A percentile compares a stretch with the other conserved stretches of the same genome.
These are phyloP conservation scores for Micoletzkya japonica DNA, from an alignment of 2,888 invertebrate species.

Conservation along the genomic window DNA sequence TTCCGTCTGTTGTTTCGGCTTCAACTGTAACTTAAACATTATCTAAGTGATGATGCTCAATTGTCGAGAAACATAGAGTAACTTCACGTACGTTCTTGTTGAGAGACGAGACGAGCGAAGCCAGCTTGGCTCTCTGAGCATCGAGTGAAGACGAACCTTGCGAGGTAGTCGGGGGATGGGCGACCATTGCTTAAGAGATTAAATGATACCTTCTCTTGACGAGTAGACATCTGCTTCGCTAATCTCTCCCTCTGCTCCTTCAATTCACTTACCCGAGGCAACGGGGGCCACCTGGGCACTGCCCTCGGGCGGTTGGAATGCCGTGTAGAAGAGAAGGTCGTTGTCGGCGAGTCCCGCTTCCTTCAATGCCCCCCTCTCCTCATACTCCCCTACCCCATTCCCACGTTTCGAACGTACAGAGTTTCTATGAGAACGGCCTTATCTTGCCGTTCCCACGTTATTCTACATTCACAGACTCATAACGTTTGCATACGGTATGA, in stretches of 20 bases:
- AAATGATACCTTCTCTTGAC: not conserved
- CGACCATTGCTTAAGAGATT: not conserved
- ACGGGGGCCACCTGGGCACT: not conserved
- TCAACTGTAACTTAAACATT: not conserved
- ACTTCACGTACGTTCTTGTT: too few relatives aligned
- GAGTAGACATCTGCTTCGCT: not conserved
- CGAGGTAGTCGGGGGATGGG: too few relatives aligned
- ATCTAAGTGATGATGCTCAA: not conserved
- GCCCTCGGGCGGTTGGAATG: not conserved
- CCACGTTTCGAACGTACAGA: too few relatives aligned
- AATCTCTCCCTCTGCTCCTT: not conserved
- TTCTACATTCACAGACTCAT: too few relatives aligned
- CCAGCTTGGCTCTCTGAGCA: not conserved
- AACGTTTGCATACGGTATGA: too few relatives aligned
- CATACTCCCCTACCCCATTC: too few relatives aligned
- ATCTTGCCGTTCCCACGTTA: too few relatives aligned
- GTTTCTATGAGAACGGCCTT: too few relatives aligned
- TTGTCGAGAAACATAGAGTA: not conserved
- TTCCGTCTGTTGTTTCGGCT: not conserved
- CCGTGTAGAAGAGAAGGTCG: slow-evolving; percentile 14
- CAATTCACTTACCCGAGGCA: not conserved
- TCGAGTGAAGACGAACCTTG: too few relatives aligned
- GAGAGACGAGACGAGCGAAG: not conserved
- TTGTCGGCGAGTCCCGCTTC: not conserved
- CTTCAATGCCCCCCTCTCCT: too few relatives aligned